phyloP scores from a whole-genome alignment of 92 coral and sea anemone species.

The Epizoanthus stellaris region DNA sequence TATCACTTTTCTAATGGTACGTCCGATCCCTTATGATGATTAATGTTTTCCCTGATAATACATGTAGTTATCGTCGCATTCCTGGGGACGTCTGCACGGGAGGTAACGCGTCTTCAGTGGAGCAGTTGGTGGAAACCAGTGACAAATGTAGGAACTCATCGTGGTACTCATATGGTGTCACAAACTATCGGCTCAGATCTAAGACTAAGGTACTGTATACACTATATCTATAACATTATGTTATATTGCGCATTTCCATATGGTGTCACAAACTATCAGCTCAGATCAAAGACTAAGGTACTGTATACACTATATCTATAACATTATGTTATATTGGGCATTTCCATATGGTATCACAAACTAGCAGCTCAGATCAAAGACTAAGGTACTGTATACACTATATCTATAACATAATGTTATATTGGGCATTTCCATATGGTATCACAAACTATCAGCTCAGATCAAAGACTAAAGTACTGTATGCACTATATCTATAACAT shows the following conservation, averaged over 20 bases:
- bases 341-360: constrained; percentile 54
- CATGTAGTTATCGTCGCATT: constrained; percentile 70
- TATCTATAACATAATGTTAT: not conserved
- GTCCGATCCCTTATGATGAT: too few relatives aligned
- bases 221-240: not conserved
- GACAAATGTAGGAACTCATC: constrained; percentile 62
- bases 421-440: constrained; percentile 47
- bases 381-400: not conserved
- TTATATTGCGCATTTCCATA: constrained; percentile 11
- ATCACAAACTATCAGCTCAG: constrained; percentile 10
- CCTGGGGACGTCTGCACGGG: constrained; percentile 80
- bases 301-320: not conserved
- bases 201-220: constrained; percentile 6
- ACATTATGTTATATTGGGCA: not conserved
- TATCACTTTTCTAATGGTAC: too few relatives aligned
- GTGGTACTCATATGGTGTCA: constrained; percentile 65
- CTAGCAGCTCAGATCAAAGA: not conserved
- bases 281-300: constrained; percentile 28
- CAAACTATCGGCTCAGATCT: not conserved
- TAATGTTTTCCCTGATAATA: not conserved
- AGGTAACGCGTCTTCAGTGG: constrained; percentile 33
- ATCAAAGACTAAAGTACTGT: constrained; percentile 20
- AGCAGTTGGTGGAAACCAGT: constrained; percentile 54
- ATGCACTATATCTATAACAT: not conserved
- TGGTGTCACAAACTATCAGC: constrained; percentile 44